Evolutionary conservation across 92 coral and sea anemone genomes (phyloP), one percentile per base, ranked within the genome.

Genomic region (Phenganax marumi): DNA sequence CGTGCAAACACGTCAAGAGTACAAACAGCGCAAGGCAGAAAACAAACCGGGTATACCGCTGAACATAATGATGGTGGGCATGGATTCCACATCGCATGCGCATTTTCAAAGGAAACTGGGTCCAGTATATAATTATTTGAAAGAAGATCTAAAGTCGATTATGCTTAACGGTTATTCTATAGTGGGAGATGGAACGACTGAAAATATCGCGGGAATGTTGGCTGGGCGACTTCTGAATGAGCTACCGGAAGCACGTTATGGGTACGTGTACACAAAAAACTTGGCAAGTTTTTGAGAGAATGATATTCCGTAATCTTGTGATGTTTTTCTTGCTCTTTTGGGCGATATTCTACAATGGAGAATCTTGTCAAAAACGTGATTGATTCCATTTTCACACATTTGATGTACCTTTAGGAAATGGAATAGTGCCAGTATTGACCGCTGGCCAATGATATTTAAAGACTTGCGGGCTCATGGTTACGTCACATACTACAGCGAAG

Each of bases 381-480:
- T 33, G 43, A 33, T 33, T 33, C 43, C 43, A 33, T 33, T 33
- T 33, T 33, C 43, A 33, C 5, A 33, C 43, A 33, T 33, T 33
- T 33, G 43, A 33, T 33, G 43, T 33, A 33, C 43, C 43, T 33
- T 33, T 33, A 33, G 43, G 43, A 33, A 5, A 33, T 33, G 2
- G 5, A 5, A 33, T 33, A 33, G 43, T 33, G 43, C 43, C 43
- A 1, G 65, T 58, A 58, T 91, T 23, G 97, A 91, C 80, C 62
- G 91, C 12, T 91, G 97, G 97, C 97, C 97, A 11, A 91, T 97
- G 97, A 47, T 91, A 43, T 85, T 84, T 84, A 91, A 85, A 56
- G 85, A 84, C 76, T 88, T 75, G 77, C 84, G 84, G 85, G 82
- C 76, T 11, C 82, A 66, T 39, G 97, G 97, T 8, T 91, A 93